phyloP scores from a whole-genome alignment of 2,888 invertebrate genomes.

The Mythimna pallens region DNA sequence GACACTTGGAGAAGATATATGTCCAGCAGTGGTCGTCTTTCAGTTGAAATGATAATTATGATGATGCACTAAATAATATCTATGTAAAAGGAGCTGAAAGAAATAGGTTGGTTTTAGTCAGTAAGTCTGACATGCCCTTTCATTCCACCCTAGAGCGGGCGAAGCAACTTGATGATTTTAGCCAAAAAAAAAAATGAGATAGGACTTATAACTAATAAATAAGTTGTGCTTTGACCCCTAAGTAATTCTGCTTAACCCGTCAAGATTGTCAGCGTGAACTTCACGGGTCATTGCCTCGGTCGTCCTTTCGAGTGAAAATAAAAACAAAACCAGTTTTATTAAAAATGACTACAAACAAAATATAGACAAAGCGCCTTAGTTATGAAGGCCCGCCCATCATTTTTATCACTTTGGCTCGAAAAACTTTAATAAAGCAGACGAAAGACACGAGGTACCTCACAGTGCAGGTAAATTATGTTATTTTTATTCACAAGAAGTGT shows the following conservation, averaged over 20 bases:
- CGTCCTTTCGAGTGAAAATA: conserved; percentile 38
- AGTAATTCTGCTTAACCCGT: conserved; percentile 10
- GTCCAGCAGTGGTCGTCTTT: too few species aligned
- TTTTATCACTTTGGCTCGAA: conserved; percentile 86
- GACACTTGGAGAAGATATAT: too few species aligned
- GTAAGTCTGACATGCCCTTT: too few species aligned
- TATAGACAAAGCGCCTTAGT: conserved; percentile 74
- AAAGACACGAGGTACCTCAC: conserved; percentile 71
- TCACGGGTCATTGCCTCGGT: conserved; percentile 29
- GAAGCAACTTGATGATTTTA: too few species aligned
- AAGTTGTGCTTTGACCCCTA: not conserved
- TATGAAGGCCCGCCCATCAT: conserved; percentile 79
- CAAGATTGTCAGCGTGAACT: not conserved
- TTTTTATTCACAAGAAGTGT: conserved; percentile 81
- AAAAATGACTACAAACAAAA: conserved; percentile 76
- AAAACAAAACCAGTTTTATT: conserved; percentile 63
- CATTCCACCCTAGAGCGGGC: too few species aligned
- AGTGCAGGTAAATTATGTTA: conserved; percentile 81
- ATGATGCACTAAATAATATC: too few species aligned
- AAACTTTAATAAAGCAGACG: conserved; percentile 84
- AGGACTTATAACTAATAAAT: not conserved
- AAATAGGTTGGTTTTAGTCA: too few species aligned
- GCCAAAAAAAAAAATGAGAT: too few species aligned
- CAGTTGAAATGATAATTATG: too few species aligned
- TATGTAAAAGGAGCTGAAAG: too few species aligned